Evolutionary conservation across 2,113 vertebrate species (phyloP).

Genomic region (Larimichthys crocea): DNA sequence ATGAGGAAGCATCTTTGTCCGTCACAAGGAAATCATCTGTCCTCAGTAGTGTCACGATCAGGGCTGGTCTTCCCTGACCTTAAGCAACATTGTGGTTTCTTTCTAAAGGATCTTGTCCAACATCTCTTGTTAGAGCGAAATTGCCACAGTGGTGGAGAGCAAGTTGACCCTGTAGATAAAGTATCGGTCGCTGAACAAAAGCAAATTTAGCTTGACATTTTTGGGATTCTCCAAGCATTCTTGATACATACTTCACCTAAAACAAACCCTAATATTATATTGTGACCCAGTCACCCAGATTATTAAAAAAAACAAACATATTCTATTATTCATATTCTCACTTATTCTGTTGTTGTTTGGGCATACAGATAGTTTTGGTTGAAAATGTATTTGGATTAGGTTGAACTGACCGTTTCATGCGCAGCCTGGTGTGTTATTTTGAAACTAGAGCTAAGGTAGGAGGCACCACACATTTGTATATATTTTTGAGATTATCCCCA

Average conservation of each 20-base stretch:
- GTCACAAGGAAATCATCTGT: constrained; percentile 17
- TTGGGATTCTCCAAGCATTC: background rate
- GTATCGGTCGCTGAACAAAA: background rate
- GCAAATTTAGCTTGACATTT: background rate
- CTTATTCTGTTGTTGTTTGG: too few species aligned
- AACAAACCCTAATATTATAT: background rate
- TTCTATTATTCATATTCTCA: too few species aligned
- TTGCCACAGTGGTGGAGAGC: background rate
- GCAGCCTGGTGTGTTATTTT: too few species aligned
- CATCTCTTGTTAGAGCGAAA: background rate
- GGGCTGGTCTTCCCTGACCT: background rate
- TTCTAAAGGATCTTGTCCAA: background rate
- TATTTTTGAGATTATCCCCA: background rate
- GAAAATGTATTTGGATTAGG: too few species aligned
- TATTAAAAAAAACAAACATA: too few species aligned
- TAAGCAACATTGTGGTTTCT: background rate
- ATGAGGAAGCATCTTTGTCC: constrained; percentile 41
- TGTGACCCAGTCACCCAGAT: background rate
- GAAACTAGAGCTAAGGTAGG: too few species aligned
- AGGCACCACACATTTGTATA: too few species aligned
- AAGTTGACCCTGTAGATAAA: background rate
- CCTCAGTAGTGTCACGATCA: background rate
- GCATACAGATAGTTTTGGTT: too few species aligned
- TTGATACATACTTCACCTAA: background rate
- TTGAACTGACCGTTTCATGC: too few species aligned